phyloP scores from a whole-genome alignment of 1,140 invertebrate genomes.

The Drosophila virilis region DNA sequence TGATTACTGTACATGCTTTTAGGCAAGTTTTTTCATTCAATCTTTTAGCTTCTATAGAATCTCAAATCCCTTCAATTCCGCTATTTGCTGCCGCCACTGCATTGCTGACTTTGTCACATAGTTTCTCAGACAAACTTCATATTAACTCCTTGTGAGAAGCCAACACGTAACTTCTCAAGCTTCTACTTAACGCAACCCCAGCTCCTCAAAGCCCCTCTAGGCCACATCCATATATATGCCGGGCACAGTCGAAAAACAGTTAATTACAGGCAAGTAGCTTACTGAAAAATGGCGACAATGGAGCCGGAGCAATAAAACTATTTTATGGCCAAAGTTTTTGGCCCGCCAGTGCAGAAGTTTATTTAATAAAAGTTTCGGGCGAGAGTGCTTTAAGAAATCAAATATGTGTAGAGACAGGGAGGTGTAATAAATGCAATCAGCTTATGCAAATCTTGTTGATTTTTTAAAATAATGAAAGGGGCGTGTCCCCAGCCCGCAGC shows the following conservation, averaged over 20 bases:
- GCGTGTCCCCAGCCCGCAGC: constrained; percentile 20
- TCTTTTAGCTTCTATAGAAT: too few species aligned
- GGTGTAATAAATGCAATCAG: constrained; percentile 60
- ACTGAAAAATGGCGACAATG: constrained; percentile 60
- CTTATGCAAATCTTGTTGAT: constrained; percentile 75
- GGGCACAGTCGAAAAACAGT: constrained; percentile 68
- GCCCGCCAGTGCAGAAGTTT: constrained; percentile 34
- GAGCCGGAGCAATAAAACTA: constrained; percentile 70
- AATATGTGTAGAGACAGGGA: constrained; percentile 34
- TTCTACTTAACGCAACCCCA: constrained; percentile 11
- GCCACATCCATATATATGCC: not conserved
- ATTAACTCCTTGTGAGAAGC: constrained; percentile 56
- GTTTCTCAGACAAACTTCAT: constrained; percentile 59
- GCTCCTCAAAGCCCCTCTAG: not conserved
- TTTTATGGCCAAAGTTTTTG: constrained; percentile 70
- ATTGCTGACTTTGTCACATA: constrained; percentile 51
- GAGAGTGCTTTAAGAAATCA: constrained; percentile 60
- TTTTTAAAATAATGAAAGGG: constrained; percentile 76
- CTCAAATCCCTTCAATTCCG: not conserved
- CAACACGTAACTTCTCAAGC: constrained; percentile 57
- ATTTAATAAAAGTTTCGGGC: constrained; percentile 68
- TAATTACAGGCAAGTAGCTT: constrained; percentile 79
- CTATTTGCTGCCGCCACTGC: constrained; percentile 4
- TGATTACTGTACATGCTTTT: too few species aligned
- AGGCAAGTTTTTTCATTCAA: too few species aligned